Evolutionary conservation across 2,888 invertebrate genomes (phyloP).

Genomic region (Empis livida): DNA sequence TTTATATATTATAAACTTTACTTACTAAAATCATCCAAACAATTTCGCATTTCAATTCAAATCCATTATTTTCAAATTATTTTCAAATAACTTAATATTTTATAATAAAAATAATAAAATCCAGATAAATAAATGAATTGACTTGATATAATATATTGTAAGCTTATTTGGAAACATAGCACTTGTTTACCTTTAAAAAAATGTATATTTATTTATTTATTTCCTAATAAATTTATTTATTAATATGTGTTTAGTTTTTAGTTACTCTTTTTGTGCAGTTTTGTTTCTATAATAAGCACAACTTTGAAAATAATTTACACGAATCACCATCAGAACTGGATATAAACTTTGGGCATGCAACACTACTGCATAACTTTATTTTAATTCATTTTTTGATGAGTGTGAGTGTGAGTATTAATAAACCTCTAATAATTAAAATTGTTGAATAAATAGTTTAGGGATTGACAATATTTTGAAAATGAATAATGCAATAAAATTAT

Average conservation of each 20-base stretch:
- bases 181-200: not conserved
- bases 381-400: no score
- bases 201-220: not conserved
- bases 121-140: not conserved
- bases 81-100: slow-evolving; percentile 2
- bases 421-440: no score
- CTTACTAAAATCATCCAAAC: not conserved
- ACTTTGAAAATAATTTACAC: slow-evolving; percentile 2
- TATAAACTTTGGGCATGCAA: not conserved
- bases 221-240: not conserved
- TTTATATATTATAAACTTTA: not conserved
- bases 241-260: slow-evolving; percentile 1
- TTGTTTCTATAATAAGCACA: slow-evolving; percentile 4
- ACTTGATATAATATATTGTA: slow-evolving; percentile 2
- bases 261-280: slow-evolving; percentile 7
- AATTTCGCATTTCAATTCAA: slow-evolving; percentile 5
- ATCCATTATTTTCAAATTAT: slow-evolving; percentile 4
- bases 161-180: not conserved
- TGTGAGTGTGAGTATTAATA: no score
- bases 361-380: no score
- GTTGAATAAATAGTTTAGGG: no score
- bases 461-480: no score
- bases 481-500: no score
- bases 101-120: slow-evolving; percentile 3
- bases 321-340: not conserved